Conservation (phyloP, 2,888 invertebrate species). For the Podabrus alpinus region DNA sequence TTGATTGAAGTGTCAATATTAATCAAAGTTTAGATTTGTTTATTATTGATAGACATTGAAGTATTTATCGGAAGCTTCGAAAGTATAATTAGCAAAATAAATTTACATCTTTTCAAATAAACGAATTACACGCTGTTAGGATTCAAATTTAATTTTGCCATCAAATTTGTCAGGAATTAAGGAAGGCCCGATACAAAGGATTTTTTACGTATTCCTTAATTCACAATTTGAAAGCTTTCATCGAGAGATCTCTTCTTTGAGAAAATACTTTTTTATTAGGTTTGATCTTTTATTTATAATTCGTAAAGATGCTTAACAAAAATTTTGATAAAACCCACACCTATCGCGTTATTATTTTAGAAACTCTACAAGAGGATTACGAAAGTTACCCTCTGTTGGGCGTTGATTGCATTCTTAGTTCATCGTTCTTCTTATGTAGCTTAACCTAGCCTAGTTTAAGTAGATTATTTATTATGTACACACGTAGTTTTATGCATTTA, state of each 20-base stretch:
- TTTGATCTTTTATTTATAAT: constrained; percentile 8
- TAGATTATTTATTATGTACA: constrained; percentile 10
- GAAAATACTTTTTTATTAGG: background rate
- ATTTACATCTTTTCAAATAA: background rate
- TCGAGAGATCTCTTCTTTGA: background rate
- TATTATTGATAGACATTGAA: background rate
- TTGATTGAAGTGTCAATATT: background rate
- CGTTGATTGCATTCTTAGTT: constrained; percentile 14
- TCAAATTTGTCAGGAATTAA: background rate
- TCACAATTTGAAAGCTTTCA: background rate
- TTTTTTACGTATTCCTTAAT: background rate
- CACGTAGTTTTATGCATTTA: constrained; percentile 1
- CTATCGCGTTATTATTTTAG: constrained; percentile 13
- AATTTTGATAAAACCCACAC: constrained; percentile 5
- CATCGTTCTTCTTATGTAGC: constrained; percentile 7
- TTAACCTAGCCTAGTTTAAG: constrained; percentile 7
- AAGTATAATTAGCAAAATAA: background rate
- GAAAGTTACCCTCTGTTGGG: constrained; percentile 13
- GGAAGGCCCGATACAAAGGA: background rate
- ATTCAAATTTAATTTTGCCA: background rate
- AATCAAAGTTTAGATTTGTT: background rate
- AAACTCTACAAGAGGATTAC: constrained; percentile 14
- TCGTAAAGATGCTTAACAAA: background rate
- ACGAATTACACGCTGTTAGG: background rate
- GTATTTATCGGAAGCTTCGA: background rate